These are phyloP conservation scores for Sarcoramphus papa DNA, from an alignment of 2,797 vertebrate species.

Conservation along the genomic window DNA sequence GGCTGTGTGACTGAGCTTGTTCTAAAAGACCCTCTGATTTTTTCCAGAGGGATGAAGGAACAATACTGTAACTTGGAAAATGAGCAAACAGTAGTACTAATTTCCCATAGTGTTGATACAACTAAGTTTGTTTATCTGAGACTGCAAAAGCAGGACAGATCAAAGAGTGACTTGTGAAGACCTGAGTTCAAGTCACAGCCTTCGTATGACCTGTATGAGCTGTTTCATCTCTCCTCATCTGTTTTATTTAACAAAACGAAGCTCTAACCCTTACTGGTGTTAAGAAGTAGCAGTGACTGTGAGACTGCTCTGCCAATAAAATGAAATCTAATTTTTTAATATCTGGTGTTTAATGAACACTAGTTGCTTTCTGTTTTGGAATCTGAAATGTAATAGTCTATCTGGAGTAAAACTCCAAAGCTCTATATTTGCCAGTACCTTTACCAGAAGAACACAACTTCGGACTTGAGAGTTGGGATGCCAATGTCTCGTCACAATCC, in stretches of 20 bases:
- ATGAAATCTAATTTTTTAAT: neutral
- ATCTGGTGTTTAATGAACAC: neutral
- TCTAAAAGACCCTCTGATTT: neutral
- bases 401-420: neutral
- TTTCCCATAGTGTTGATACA: neutral
- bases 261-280: neutral
- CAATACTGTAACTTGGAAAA: neutral
- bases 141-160: neutral
- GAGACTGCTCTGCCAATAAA: neutral
- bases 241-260: neutral
- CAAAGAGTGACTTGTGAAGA: neutral
- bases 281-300: neutral
- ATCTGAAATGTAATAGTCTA: neutral
- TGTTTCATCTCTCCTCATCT: neutral
- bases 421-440: neutral
- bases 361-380: neutral
- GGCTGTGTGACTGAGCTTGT: neutral
- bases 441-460: neutral
- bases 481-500: neutral
- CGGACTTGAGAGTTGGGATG: neutral
- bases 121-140: neutral
- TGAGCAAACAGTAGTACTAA: neutral
- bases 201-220: neutral
- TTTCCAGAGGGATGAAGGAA: neutral
- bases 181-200: neutral